These are phyloP conservation scores for Oceanodroma leucorhoa DNA, from an alignment of 2,797 vertebrate genomes.

Conservation along the genomic window DNA sequence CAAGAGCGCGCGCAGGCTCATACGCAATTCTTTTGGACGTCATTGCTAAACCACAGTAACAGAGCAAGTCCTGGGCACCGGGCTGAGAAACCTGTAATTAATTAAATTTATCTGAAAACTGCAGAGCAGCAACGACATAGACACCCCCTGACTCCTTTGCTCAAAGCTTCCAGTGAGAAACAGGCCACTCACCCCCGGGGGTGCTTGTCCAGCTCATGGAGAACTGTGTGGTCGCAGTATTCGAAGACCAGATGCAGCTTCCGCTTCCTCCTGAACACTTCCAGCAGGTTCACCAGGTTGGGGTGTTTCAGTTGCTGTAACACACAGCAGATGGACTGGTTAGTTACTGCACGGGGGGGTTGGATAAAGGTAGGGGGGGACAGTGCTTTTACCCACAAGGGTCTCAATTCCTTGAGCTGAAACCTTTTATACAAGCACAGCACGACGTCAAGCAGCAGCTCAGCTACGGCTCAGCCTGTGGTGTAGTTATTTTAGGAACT, in stretches of 20 bases:
- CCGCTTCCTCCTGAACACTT: constrained; percentile 91
- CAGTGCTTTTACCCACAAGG: not conserved
- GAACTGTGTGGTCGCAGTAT: constrained; percentile 94
- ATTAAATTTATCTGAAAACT: not conserved
- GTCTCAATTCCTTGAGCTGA: not conserved
- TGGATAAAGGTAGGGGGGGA: rapidly evolving
- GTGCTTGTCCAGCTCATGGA: constrained; percentile 90
- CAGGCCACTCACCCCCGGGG: constrained; percentile 85
- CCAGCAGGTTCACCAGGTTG: constrained; percentile 93
- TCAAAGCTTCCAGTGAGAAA: not conserved
- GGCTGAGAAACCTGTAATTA: not conserved
- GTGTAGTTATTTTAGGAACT: not conserved
- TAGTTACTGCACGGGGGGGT: not conserved
- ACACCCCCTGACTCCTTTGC: not conserved
- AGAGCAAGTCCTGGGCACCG: rapidly evolving
- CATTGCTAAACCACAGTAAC: not conserved
- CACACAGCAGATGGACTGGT: not conserved
- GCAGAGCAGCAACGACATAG: rapidly evolving
- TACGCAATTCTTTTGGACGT: rapidly evolving
- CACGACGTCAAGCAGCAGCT: rapidly evolving
- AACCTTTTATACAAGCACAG: not conserved
- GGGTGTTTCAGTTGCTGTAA: constrained; percentile 93
- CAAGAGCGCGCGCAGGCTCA: not conserved
- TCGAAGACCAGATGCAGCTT: constrained; percentile 95
- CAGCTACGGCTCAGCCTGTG: not conserved